Conservation (phyloP, 2,888 invertebrate genomes). For the Graphium colonna region DNA sequence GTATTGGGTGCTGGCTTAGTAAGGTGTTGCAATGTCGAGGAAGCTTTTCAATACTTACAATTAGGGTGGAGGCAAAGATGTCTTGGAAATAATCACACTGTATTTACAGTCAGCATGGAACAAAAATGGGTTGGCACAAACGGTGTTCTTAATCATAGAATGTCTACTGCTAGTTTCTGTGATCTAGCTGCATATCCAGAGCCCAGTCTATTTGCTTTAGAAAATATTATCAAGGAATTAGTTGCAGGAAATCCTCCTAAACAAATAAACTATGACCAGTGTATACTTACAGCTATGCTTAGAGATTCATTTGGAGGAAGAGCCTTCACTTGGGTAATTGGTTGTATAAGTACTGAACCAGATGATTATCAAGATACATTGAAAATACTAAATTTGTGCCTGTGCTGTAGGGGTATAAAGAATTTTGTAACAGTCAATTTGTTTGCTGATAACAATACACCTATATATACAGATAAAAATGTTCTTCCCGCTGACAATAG, state of each 20-base stretch:
- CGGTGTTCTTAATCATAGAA: slow-evolving; percentile 83
- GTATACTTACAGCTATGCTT: slow-evolving; percentile 84
- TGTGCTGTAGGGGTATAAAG: slow-evolving; percentile 83
- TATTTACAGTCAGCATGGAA: slow-evolving; percentile 86
- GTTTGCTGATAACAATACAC: slow-evolving; percentile 83
- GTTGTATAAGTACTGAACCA: slow-evolving; percentile 86
- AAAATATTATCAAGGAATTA: slow-evolving; percentile 81
- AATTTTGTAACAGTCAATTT: slow-evolving; percentile 87
- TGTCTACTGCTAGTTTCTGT: slow-evolving; percentile 87
- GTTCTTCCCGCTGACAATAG: slow-evolving; percentile 56
- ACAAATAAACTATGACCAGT: slow-evolving; percentile 81
- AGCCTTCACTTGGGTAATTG: slow-evolving; percentile 86
- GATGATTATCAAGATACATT: slow-evolving; percentile 84
- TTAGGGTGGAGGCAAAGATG: slow-evolving; percentile 81
- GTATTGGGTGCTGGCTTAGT: slow-evolving; percentile 78
- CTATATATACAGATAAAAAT: slow-evolving; percentile 67
- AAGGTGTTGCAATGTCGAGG: slow-evolving; percentile 83
- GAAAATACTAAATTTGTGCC: slow-evolving; percentile 83
- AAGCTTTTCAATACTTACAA: slow-evolving; percentile 86
- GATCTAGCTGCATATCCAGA: slow-evolving; percentile 83
- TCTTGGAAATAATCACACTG: slow-evolving; percentile 81
- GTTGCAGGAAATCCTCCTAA: slow-evolving; percentile 77
- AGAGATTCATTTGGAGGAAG: slow-evolving; percentile 88
- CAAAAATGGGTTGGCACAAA: slow-evolving; percentile 86
- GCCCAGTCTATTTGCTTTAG: slow-evolving; percentile 82